A percentile compares a stretch with the other conserved stretches of the same genome.
Evolutionary conservation across 2,113 vertebrate species (phyloP).

Genomic region (Pandion haliaetus): DNA sequence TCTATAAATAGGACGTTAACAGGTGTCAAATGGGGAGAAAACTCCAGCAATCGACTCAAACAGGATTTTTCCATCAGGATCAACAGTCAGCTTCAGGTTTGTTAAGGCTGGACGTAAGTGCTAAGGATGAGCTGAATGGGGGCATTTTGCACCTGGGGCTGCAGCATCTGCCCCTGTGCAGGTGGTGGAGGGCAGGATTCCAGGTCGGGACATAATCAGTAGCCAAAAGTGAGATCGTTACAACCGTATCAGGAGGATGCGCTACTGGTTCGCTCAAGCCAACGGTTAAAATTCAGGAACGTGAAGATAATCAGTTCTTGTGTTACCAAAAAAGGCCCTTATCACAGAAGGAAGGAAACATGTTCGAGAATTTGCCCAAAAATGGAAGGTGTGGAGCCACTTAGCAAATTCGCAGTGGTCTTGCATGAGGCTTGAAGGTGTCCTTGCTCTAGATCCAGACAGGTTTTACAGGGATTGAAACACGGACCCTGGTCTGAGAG

Average conservation of each 20-base stretch:
- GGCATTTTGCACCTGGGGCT: background rate
- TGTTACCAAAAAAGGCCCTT: background rate
- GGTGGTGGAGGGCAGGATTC: background rate
- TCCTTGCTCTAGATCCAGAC: background rate
- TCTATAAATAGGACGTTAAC: background rate
- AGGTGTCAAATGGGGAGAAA: background rate
- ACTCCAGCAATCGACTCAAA: background rate
- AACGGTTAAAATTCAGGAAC: accelerated
- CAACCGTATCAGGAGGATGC: accelerated
- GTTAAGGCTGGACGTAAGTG: background rate
- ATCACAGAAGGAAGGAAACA: background rate
- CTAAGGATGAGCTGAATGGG: background rate
- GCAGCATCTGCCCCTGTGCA: background rate
- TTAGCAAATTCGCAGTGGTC: background rate
- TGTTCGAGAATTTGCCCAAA: background rate
- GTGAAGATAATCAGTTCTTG: background rate
- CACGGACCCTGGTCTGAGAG: background rate
- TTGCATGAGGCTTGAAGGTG: accelerated
- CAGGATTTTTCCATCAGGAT: background rate
- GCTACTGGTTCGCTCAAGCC: accelerated
- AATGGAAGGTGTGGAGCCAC: background rate
- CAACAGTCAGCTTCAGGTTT: background rate
- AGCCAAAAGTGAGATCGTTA: background rate
- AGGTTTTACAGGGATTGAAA: background rate
- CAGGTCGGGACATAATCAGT: accelerated